Conservation (phyloP, 1,140 invertebrate species). For the Aradophagus sp. region DNA sequence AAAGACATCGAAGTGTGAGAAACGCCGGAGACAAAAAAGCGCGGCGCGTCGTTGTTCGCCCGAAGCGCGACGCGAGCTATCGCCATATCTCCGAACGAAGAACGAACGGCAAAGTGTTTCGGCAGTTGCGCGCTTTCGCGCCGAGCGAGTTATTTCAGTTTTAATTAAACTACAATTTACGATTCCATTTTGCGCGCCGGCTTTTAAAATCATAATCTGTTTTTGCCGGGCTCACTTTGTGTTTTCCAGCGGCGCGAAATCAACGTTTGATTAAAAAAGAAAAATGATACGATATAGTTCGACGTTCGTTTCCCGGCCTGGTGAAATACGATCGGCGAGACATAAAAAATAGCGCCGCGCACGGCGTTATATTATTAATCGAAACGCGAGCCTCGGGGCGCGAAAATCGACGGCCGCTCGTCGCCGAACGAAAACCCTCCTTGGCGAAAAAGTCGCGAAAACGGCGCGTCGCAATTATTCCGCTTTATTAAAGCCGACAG, state of each 20-base stretch:
- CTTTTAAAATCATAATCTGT: conserved; percentile 57
- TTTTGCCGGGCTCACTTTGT: conserved; percentile 49
- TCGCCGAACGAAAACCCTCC: too few relatives aligned
- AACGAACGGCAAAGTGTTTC: conserved; percentile 42
- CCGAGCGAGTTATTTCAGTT: conserved; percentile 48
- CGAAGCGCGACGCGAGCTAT: conserved; percentile 10
- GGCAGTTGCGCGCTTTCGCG: conserved; percentile 17
- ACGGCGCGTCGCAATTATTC: too few relatives aligned
- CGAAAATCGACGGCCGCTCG: conserved; percentile 2
- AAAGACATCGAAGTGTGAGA: too few relatives aligned
- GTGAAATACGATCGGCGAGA: conserved; percentile 47
- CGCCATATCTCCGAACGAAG: conserved; percentile 22
- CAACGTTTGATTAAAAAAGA: conserved; percentile 56
- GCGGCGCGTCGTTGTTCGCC: too few relatives aligned
- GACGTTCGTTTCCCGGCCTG: conserved; percentile 44
- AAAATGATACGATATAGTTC: conserved; percentile 43
- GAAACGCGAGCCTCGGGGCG: conserved; percentile 8
- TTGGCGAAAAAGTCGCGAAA: conserved; percentile 1
- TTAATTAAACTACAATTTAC: conserved; percentile 61
- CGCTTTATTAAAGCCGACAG: too few relatives aligned
- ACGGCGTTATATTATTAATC: conserved; percentile 33
- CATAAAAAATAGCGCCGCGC: conserved; percentile 30
- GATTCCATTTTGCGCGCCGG: conserved; percentile 50
- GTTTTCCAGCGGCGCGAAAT: conserved; percentile 38
- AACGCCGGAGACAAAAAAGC: too few relatives aligned